phyloP scores from a whole-genome alignment of 2,888 invertebrate species.

The Tuberolachnus salignus region DNA sequence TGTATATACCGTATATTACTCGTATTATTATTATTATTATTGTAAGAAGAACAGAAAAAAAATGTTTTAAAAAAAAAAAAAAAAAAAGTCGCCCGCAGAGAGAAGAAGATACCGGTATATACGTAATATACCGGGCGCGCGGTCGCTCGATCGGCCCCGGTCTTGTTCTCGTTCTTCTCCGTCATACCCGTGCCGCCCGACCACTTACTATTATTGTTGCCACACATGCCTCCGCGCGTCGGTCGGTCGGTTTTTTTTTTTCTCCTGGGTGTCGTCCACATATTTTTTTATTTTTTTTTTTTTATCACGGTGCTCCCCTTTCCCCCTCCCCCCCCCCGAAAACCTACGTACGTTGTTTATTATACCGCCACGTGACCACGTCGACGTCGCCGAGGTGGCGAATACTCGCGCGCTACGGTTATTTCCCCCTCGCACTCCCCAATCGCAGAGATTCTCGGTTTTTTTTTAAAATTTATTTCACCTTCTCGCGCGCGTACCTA shows the following conservation, averaged over 20 bases:
- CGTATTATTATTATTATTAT: constrained; percentile 15
- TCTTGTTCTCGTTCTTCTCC: too few relatives aligned
- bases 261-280: constrained; percentile 52
- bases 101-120: constrained; percentile 47
- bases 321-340: neutral
- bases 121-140: neutral
- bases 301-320: constrained; percentile 50
- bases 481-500: too few relatives aligned
- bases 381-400: constrained; percentile 41
- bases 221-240: neutral
- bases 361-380: neutral
- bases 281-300: too few relatives aligned
- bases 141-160: too few relatives aligned
- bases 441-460: neutral
- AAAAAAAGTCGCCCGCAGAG: constrained; percentile 45
- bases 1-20: neutral
- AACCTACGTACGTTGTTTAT: constrained; percentile 33
- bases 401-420: neutral
- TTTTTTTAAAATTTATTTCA: neutral
- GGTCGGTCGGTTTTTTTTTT: too few relatives aligned
- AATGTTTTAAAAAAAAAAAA: too few relatives aligned
- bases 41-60: neutral
- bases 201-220: too few relatives aligned
- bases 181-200: too few relatives aligned
- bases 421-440: neutral